Percentiles rank a stretch among this genome's conserved stretches.
phyloP scores from a whole-genome alignment of 2,113 vertebrate species.

The human region DNA sequence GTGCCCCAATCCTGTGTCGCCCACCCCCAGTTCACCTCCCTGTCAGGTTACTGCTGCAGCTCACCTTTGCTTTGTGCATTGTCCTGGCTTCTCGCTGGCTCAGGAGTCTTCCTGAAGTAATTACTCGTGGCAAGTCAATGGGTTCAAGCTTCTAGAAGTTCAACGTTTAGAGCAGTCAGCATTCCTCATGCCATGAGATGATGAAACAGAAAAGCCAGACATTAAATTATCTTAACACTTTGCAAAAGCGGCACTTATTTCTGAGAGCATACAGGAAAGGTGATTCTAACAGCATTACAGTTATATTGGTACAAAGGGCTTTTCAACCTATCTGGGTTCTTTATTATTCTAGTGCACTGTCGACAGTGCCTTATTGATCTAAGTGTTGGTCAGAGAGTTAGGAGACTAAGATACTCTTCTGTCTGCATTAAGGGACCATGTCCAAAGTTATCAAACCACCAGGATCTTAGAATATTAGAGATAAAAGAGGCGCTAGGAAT shows the following conservation, averaged over 20 bases:
- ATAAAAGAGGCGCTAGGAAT: background rate
- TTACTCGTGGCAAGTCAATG: slow-evolving; percentile 22
- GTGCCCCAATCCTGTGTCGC: background rate
- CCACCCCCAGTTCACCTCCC: background rate
- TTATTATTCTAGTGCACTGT: background rate
- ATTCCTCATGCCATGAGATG: slow-evolving; percentile 11
- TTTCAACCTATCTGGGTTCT: background rate
- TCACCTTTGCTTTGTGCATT: slow-evolving; percentile 76
- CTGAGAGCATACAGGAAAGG: background rate
- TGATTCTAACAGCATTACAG: background rate
- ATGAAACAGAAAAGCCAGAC: slow-evolving; percentile 49
- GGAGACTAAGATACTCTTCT: background rate
- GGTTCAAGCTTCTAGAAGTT: slow-evolving; percentile 85
- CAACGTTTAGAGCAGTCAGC: slow-evolving; percentile 75
- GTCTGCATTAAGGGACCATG: background rate
- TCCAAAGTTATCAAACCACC: background rate
- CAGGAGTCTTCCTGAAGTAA: slow-evolving; percentile 58
- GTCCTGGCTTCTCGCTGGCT: slow-evolving; percentile 43
- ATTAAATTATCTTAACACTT: slow-evolving; percentile 35
- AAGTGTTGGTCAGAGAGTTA: slow-evolving; percentile 14
- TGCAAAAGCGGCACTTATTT: background rate
- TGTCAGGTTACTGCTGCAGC: fast-evolving
- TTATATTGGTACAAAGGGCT: background rate
- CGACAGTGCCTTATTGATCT: background rate
- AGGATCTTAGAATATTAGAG: background rate